phyloP scores from a whole-genome alignment of 2,797 vertebrate genomes.

The Monodelphis domestica region DNA sequence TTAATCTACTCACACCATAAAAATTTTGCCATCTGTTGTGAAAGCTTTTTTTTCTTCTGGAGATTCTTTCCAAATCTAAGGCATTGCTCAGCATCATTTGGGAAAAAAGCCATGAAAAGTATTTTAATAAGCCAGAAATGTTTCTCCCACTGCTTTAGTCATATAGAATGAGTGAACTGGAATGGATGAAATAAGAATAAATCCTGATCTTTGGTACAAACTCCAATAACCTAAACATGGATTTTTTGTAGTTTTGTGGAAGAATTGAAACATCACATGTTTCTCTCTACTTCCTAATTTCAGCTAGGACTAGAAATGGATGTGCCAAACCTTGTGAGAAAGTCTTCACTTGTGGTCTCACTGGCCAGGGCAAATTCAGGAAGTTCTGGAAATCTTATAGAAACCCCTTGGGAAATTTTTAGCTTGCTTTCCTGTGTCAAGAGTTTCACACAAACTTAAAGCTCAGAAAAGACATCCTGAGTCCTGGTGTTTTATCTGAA shows the following conservation, averaged over 20 bases:
- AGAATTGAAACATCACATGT: constrained; percentile 73
- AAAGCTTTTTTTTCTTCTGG: fast-evolving
- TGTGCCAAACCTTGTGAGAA: constrained; percentile 71
- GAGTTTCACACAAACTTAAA: constrained; percentile 54
- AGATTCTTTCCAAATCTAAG: no score
- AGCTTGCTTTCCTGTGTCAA: constrained; percentile 67
- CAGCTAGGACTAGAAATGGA: constrained; percentile 73
- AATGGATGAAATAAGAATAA: constrained; percentile 16
- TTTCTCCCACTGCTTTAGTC: background rate
- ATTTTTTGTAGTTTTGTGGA: constrained; percentile 69
- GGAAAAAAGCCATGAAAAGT: background rate
- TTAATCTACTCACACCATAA: background rate
- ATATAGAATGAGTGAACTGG: background rate
- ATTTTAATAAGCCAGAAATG: background rate
- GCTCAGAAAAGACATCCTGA: constrained; percentile 55
- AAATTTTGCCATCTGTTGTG: background rate
- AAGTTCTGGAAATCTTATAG: constrained; percentile 77
- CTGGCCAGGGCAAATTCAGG: constrained; percentile 78
- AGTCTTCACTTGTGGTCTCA: constrained; percentile 73
- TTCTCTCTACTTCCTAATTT: constrained; percentile 74
- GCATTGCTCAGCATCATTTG: fast-evolving
- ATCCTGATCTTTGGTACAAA: constrained; percentile 30
- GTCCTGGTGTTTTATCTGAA: constrained; percentile 32
- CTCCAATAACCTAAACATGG: constrained; percentile 39
- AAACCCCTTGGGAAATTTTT: constrained; percentile 79